Conservation (phyloP, 1,140 invertebrate genomes). For the Neodiprion virginianus region DNA sequence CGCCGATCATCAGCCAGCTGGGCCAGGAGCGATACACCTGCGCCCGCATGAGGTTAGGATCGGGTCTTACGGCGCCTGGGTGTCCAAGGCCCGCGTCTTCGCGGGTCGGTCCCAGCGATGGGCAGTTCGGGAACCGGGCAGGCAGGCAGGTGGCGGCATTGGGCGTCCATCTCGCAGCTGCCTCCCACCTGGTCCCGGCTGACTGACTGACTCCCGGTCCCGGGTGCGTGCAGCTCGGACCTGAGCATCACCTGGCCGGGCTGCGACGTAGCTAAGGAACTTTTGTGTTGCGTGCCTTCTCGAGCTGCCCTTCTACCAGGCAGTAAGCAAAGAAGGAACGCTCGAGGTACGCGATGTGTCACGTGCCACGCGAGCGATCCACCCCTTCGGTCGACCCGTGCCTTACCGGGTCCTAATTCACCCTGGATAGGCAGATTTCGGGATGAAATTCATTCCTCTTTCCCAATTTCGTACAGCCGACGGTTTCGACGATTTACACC, state of each 20-base stretch:
- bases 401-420: no score
- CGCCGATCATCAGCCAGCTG: not conserved
- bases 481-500: no score
- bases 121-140: not conserved
- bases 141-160: constrained; percentile 42
- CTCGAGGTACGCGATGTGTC: not conserved
- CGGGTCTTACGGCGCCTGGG: not conserved
- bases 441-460: no score
- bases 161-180: constrained; percentile 47
- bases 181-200: constrained; percentile 49
- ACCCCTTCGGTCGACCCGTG: no score
- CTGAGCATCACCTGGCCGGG: not conserved
- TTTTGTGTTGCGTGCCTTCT: not conserved
- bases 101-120: not conserved
- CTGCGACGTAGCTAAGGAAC: not conserved
- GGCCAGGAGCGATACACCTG: not conserved
- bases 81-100: not conserved
- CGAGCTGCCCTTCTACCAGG: not conserved
- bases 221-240: not conserved
- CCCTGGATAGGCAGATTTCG: no score
- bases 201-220: not conserved
- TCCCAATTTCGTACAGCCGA: no score
- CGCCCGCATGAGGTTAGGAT: not conserved
- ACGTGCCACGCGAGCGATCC: not conserved
- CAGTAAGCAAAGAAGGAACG: no score